Evolutionary conservation across 2,797 vertebrate species (phyloP).

Genomic region (Botia kubotai): DNA sequence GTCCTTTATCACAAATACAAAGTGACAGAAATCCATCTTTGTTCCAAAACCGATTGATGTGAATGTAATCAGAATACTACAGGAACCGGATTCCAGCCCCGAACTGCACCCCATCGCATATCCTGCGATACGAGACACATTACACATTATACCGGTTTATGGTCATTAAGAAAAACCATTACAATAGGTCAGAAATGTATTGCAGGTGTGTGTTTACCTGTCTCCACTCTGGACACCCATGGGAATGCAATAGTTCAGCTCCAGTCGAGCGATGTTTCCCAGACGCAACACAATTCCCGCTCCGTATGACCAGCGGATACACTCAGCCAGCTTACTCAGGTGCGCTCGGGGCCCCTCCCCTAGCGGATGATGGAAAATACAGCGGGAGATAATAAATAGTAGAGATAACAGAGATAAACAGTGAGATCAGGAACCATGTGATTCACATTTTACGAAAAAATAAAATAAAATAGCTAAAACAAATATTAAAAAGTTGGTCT

Average conservation of each 20-base stretch:
- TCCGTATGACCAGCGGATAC: constrained; percentile 96
- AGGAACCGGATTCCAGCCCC: constrained; percentile 97
- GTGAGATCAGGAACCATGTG: background rate
- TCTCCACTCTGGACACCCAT: constrained; percentile 96
- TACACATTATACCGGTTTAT: background rate
- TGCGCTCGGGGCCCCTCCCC: constrained; percentile 93
- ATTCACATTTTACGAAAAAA: background rate
- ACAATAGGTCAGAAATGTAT: background rate
- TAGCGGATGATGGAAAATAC: constrained; percentile 56
- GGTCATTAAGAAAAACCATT: background rate
- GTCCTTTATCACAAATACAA: background rate
- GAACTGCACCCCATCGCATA: constrained; percentile 96
- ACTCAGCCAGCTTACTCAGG: constrained; percentile 88
- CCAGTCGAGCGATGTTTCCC: constrained; percentile 94
- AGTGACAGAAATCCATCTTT: constrained; percentile 34
- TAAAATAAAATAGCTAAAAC: too few species aligned
- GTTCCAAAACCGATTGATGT: background rate
- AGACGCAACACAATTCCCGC: constrained; percentile 90
- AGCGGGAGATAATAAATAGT: background rate
- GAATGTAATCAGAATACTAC: constrained; percentile 69
- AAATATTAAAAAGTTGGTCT: background rate
- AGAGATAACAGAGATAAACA: background rate
- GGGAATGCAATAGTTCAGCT: constrained; percentile 97
- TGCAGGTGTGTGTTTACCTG: constrained; percentile 76
- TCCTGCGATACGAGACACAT: constrained; percentile 75